Evolutionary conservation across 2,888 invertebrate genomes (phyloP), one percentile per base, ranked within the genome.

Genomic region (Conus canariensis): DNA sequence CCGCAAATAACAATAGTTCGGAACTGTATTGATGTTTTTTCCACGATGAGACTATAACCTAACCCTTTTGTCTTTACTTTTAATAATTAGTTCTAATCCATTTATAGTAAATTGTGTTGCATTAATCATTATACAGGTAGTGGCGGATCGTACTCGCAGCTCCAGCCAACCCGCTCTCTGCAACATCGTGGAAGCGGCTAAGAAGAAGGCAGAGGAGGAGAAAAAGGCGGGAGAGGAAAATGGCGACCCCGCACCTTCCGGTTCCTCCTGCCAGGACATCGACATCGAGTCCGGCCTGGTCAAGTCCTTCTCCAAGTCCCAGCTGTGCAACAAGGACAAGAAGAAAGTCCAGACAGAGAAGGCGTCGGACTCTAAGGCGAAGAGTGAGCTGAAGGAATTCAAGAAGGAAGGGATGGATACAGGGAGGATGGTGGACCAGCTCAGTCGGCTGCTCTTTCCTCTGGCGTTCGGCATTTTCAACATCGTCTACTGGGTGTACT

Each of bases 401-500:
- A 0, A 0, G 8, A 10, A 30, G 77, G 9, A 64, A 16, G 82
- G 82, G 83, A 85, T 90, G 90, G 30, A 89, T 90, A 60, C 85
- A 82, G 83, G 89, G 14, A 64, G 67, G 16, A 19, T 59, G 45
- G 90, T 93, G 25, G 93, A 93, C 90, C 91, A 92, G 83, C 85
- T 91, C 4, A 92, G 92, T 5, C 82, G 93, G n/a, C 25, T 91
- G 16, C 87, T 91, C 0, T 93, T 92, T 77, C 93, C 93, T 16
- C 12, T 89, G 4, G 82, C 82, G 22, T 93, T 92, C 88, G 14
- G 90, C 5, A 77, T 92, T n/a, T 92, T 93, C 59, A 92, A 92
- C 86, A 30, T 92, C 10, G 85, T 91, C 1, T 93, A 92, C 67
- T 93, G 92, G 92, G 89, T 91, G n/a, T 93, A 91, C 59, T 93